These are phyloP conservation scores for Tenualosa ilisha DNA, from an alignment of 2,797 vertebrate genomes.

Conservation along the genomic window DNA sequence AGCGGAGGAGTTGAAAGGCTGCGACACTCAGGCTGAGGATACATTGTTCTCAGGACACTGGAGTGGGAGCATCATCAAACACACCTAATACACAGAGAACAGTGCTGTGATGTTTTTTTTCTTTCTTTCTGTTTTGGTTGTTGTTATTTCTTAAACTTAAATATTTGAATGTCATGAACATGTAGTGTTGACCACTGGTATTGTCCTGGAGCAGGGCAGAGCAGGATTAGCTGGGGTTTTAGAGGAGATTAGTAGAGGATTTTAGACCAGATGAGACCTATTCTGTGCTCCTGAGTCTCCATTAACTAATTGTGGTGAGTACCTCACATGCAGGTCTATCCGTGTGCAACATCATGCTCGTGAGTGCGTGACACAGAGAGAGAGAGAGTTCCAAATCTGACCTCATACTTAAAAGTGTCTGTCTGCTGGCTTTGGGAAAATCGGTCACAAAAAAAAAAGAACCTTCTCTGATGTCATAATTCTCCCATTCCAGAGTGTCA, in stretches of 20 bases:
- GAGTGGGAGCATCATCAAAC: not conserved
- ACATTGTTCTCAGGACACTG: conserved; percentile 15
- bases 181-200: conserved; percentile 26
- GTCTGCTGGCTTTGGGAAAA: not conserved
- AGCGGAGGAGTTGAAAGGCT: conserved; percentile 6
- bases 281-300: conserved; percentile 46
- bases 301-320: conserved; percentile 57
- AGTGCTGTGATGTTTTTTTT: not conserved
- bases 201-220: conserved; percentile 42
- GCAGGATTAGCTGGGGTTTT: conserved; percentile 57
- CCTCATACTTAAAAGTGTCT: not conserved
- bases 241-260: conserved; percentile 55
- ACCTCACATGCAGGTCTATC: conserved; percentile 37
- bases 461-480: not conserved
- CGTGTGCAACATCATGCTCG: conserved; percentile 21
- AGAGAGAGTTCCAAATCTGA: conserved; percentile 20
- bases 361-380: not conserved
- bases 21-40: not conserved
- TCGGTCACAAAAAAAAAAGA: not conserved
- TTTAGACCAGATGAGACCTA: conserved; percentile 52
- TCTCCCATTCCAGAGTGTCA: not conserved
- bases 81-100: not conserved
- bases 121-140: no score
- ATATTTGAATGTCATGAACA: conserved; percentile 18
- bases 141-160: not conserved